Evolutionary conservation across 2,797 vertebrate species (phyloP).

Genomic region (Chanos chanos): DNA sequence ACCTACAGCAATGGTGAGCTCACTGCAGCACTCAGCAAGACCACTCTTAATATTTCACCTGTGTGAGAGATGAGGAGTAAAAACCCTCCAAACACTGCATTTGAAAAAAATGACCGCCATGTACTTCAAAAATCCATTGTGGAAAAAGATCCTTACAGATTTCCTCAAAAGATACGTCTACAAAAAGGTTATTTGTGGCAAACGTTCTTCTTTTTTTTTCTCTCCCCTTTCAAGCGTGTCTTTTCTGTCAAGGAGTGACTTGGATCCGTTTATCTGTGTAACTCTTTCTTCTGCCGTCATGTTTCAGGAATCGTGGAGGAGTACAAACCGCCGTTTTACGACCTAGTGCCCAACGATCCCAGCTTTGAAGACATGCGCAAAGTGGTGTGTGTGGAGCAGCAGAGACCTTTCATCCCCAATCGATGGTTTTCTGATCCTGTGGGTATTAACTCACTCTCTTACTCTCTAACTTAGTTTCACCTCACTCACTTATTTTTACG

Average conservation of each 20-base stretch:
- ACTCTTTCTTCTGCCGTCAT: neutral
- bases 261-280: too few species aligned
- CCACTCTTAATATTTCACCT: neutral
- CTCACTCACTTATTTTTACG: too few species aligned
- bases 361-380: slow-evolving; percentile 84
- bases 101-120: too few species aligned
- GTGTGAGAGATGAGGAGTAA: too few species aligned
- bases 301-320: slow-evolving; percentile 77
- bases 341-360: slow-evolving; percentile 78
- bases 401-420: slow-evolving; percentile 79
- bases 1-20: slow-evolving; percentile 78
- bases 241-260: too few species aligned
- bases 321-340: slow-evolving; percentile 81
- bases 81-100: too few species aligned
- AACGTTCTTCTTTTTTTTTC: neutral
- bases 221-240: neutral
- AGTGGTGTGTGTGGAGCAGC: slow-evolving; percentile 81
- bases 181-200: too few species aligned
- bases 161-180: too few species aligned
- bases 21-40: neutral
- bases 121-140: too few species aligned
- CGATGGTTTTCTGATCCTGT: slow-evolving; percentile 83
- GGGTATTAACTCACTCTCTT: slow-evolving; percentile 36
- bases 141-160: too few species aligned
- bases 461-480: neutral